Percentiles rank a stretch among this genome's conserved stretches.
Evolutionary conservation across 1,140 invertebrate genomes (phyloP).

Genomic region (Oncopodura yosiiana): DNA sequence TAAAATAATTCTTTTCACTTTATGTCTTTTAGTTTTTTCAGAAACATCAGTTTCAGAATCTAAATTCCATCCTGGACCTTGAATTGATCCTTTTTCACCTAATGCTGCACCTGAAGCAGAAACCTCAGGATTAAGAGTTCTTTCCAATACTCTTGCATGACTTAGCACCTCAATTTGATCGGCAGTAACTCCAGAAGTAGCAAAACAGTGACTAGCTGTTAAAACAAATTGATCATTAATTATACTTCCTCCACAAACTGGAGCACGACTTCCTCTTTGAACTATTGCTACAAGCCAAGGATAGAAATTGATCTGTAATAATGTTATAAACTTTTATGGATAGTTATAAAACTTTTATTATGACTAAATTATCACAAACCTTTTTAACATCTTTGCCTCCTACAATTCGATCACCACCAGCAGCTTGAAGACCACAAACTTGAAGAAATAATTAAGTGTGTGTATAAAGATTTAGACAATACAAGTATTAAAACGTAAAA

Average conservation of each 20-base stretch:
- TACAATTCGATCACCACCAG: constrained; percentile 19
- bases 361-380: too few relatives aligned
- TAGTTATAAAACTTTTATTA: constrained; percentile 16
- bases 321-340: constrained; percentile 12
- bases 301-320: not conserved
- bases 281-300: constrained; percentile 8
- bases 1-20: constrained; percentile 18
- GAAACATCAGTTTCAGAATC: constrained; percentile 12
- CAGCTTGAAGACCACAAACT: constrained; percentile 12
- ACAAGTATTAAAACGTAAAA: not conserved
- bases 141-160: constrained; percentile 12
- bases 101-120: constrained; percentile 1
- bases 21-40: constrained; percentile 14
- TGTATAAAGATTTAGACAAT: not conserved
- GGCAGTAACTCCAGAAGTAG: not conserved
- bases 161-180: constrained; percentile 12
- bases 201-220: constrained; percentile 15
- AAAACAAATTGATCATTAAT: constrained; percentile 16
- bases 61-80: constrained; percentile 14
- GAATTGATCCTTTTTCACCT: constrained; percentile 21
- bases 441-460: not conserved
- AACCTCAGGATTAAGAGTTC: not conserved
- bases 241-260: constrained; percentile 18
- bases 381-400: constrained; percentile 20
- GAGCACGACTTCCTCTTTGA: constrained; percentile 12